Percentiles rank a stretch among this genome's conserved stretches.
phyloP scores from a whole-genome alignment of 2,797 vertebrate genomes.

The Pelochelys cantorii region DNA sequence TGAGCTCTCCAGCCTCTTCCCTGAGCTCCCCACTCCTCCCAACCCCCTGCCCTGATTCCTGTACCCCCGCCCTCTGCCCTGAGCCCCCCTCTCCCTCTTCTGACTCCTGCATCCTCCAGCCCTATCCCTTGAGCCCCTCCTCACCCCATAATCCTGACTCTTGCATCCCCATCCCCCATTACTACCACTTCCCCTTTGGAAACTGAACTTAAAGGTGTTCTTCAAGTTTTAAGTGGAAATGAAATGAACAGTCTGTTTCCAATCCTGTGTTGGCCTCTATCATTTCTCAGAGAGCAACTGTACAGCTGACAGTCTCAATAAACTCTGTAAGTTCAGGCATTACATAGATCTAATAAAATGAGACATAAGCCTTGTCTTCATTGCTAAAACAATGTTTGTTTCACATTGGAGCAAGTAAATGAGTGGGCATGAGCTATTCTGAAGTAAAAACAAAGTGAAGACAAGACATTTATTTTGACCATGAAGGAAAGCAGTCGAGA shows the following conservation, averaged over 20 bases:
- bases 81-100: no score
- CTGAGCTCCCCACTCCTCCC: no score
- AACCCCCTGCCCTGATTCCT: no score
- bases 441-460: background rate
- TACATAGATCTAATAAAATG: background rate
- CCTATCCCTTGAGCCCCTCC: no score
- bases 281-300: background rate
- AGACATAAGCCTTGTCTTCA: rapidly evolving
- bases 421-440: background rate
- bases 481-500: background rate
- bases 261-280: background rate
- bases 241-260: background rate
- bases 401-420: background rate
- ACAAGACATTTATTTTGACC: background rate
- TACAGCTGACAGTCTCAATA: background rate
- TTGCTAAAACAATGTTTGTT: background rate
- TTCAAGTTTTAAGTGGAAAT: background rate
- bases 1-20: no score
- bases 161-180: background rate
- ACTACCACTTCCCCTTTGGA: background rate
- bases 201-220: background rate
- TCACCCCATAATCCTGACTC: no score
- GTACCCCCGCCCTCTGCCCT: no score
- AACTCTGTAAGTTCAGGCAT: background rate
- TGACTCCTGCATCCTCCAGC: no score